Conservation (phyloP, 92 coral and sea anemone species). For the Palythoa heliodiscus region DNA sequence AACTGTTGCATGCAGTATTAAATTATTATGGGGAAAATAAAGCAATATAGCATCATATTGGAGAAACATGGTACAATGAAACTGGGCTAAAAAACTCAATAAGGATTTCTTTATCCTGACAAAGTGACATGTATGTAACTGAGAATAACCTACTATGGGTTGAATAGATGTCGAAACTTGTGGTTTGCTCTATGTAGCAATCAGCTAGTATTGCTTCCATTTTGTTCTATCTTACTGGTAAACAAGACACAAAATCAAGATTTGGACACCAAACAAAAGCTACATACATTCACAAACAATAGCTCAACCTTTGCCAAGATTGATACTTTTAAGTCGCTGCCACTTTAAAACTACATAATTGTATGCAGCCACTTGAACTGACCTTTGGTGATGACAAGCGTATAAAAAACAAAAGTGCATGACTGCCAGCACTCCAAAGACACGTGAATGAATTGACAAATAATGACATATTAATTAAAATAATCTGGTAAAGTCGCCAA, state of each 20-base stretch:
- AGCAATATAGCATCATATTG: too few species aligned
- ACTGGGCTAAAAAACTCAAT: too few species aligned
- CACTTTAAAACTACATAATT: slow-evolving; percentile 8
- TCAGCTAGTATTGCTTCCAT: slow-evolving; percentile 24
- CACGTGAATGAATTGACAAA: slow-evolving; percentile 25
- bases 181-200: background rate
- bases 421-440: background rate
- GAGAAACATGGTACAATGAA: too few species aligned
- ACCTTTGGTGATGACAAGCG: slow-evolving; percentile 22
- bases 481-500: slow-evolving; percentile 2
- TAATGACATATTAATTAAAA: background rate
- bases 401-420: background rate
- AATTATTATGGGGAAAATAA: too few species aligned
- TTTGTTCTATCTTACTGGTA: background rate
- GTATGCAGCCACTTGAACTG: slow-evolving; percentile 20
- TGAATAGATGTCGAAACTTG: slow-evolving; percentile 20
- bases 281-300: background rate
- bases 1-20: too few species aligned
- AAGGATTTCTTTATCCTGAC: background rate
- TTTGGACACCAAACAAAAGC: background rate
- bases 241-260: background rate
- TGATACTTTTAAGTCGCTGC: background rate
- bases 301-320: background rate
- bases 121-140: background rate
- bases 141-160: slow-evolving; percentile 22